Evolutionary conservation across 2,113 vertebrate species (phyloP).

Genomic region (Thamnaconus septentrionalis): DNA sequence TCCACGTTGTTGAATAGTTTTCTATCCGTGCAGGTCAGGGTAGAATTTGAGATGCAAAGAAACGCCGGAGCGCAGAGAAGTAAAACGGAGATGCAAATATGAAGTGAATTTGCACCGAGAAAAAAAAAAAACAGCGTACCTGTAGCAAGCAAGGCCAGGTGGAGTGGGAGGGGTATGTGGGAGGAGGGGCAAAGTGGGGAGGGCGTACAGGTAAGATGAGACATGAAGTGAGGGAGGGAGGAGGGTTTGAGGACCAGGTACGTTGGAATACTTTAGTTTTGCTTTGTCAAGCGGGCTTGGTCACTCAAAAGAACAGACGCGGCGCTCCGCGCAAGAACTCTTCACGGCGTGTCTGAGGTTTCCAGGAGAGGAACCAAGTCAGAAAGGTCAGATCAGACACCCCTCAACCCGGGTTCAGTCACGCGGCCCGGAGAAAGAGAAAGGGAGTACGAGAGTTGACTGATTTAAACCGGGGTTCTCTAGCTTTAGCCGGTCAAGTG

Average conservation of each 20-base stretch:
- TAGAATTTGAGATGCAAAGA: slow-evolving; percentile 19
- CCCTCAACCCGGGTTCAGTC: slow-evolving; percentile 44
- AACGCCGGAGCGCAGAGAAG: background rate
- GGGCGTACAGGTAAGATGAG: slow-evolving; percentile 34
- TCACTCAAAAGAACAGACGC: slow-evolving; percentile 15
- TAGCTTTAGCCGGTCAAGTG: slow-evolving; percentile 14
- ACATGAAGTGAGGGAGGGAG: slow-evolving; percentile 10
- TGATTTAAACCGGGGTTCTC: slow-evolving; percentile 7
- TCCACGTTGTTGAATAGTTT: background rate
- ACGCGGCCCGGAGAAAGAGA: slow-evolving; percentile 11
- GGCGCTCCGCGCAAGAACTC: background rate
- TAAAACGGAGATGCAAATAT: background rate
- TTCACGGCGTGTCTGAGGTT: slow-evolving; percentile 11
- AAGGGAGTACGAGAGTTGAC: background rate
- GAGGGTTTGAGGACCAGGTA: slow-evolving; percentile 57
- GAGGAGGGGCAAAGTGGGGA: slow-evolving; percentile 38
- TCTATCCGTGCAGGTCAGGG: slow-evolving; percentile 1
- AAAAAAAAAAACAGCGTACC: background rate
- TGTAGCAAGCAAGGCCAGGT: slow-evolving; percentile 13
- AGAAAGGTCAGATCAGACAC: slow-evolving; percentile 20
- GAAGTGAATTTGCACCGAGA: background rate
- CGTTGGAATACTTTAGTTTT: slow-evolving; percentile 43
- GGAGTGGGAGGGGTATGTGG: slow-evolving; percentile 7
- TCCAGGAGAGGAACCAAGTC: background rate
- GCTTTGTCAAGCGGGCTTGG: slow-evolving; percentile 54